Evolutionary conservation across 2,797 vertebrate genomes (phyloP).

Genomic region (Enoplosus armatus): DNA sequence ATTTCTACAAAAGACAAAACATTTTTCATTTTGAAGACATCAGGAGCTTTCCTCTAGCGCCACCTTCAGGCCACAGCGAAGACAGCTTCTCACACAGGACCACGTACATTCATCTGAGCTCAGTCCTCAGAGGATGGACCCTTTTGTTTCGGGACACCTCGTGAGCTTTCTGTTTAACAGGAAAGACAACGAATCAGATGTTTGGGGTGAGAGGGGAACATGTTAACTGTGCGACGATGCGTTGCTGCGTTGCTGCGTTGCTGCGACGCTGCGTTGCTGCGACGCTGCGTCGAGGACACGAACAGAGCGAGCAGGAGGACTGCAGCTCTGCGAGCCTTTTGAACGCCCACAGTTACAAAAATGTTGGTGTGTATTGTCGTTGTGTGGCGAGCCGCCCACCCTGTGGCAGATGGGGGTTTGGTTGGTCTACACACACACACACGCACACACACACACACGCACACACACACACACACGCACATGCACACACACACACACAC

Average conservation of each 20-base stretch:
- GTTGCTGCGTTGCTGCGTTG: too few species aligned
- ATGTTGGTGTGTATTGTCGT: constrained; percentile 80
- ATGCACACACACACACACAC: neutral
- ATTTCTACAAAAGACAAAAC: too few species aligned
- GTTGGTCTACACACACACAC: constrained; percentile 14
- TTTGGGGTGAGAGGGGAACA: neutral
- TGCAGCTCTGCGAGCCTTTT: constrained; percentile 70
- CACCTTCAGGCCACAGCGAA: too few species aligned
- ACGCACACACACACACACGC: constrained; percentile 15
- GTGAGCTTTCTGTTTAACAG: neutral
- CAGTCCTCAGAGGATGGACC: neutral
- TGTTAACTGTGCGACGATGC: too few species aligned
- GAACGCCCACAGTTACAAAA: constrained; percentile 83
- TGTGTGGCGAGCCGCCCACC: constrained; percentile 81
- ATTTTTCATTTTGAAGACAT: too few species aligned
- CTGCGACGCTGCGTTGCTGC: too few species aligned
- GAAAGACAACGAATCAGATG: neutral
- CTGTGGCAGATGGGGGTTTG: constrained; percentile 81
- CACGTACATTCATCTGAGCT: too few species aligned
- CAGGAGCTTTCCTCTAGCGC: too few species aligned
- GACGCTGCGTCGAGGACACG: too few species aligned
- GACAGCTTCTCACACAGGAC: too few species aligned
- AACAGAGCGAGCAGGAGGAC: constrained; percentile 50
- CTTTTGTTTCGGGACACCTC: neutral
- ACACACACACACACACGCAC: constrained; percentile 11